Evolutionary conservation across 2,888 invertebrate species (phyloP), one percentile per base, ranked within the genome.

Genomic region (Melipona bicolor): DNA sequence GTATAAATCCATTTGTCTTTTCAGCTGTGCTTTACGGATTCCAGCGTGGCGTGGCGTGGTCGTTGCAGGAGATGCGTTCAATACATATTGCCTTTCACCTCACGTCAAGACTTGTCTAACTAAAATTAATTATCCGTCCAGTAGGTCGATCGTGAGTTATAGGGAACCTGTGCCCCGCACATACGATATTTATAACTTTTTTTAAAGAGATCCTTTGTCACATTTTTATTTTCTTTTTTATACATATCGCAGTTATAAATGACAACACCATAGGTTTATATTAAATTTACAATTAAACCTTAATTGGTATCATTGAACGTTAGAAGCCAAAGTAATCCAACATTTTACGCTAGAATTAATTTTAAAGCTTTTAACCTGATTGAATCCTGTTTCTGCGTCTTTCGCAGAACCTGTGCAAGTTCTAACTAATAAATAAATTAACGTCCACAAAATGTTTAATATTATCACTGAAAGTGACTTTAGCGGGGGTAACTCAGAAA

Each of bases 51-150:
- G 80, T 85, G 87, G 72, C 85, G 80, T 72, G 64, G 81, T 73
- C 87, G 81, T 85, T 86, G 79, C 78, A 79, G 83, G 82, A 81
- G 82, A 85, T 77, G 82, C 87, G 83, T 86, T 87, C 87, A 81
- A 87, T 89, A 86, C 85, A 79, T 86, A 87, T 88, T 82, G 83
- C 82, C 82, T 81, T 82, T 79, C 84, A 85, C 77, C 81, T 84
- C n/a, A 52, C 75, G 81, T 80, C 76, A 75, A 81, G 85, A 85
- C 80, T 85, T 86, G 88, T 89, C 87, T 77, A 81, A 86, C 85
- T 86, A 84, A 88, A 90, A 90, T 90, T 89, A 90, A 90, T 90
- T 90, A 88, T 87, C 84, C 81, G 80, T 82, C 88, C 80, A 83
- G 81, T 74, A 56, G 79, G 84, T 82, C 70, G 27, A 79, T 54